Conservation (phyloP, 1,140 invertebrate genomes). For the Drosophila cardini region DNA sequence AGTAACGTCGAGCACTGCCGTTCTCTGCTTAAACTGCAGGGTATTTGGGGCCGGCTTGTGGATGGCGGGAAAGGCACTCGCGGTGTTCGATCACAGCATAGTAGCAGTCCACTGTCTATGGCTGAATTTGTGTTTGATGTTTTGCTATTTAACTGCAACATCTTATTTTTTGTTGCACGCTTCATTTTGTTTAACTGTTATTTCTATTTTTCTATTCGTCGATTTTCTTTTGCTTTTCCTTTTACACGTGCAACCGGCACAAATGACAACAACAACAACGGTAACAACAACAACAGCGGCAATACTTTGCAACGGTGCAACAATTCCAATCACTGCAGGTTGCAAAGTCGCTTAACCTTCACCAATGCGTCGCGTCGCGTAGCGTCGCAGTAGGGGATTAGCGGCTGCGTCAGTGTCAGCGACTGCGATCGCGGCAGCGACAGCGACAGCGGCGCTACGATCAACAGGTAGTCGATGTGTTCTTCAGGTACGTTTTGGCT, state of each 20-base stretch:
- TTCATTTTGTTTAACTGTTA: not conserved
- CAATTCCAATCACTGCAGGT: conserved; percentile 28
- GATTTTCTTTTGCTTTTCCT: not conserved
- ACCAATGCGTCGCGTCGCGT: conserved; percentile 7
- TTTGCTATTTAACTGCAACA: not conserved
- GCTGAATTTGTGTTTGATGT: not conserved
- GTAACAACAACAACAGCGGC: not conserved
- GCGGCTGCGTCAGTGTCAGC: not conserved
- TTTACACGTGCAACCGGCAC: conserved; percentile 52
- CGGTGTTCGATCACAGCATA: not conserved
- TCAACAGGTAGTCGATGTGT: conserved; percentile 41
- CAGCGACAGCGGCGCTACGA: conserved; percentile 22
- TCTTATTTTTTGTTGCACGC: conserved; percentile 4
- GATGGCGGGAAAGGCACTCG: not conserved
- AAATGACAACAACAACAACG: conserved; percentile 20
- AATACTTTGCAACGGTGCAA: conserved; percentile 16
- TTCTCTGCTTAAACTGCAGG: not conserved
- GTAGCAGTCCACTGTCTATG: not conserved
- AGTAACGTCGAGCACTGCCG: not conserved
- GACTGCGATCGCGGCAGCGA: not conserved
- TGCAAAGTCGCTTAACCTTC: conserved; percentile 39
- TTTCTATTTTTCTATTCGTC: not conserved
- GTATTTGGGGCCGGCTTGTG: not conserved
- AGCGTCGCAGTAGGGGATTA: conserved; percentile 28
- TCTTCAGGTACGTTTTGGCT: conserved; percentile 17